These are phyloP conservation scores for Aphrophora alni DNA, from an alignment of 2,888 invertebrate genomes.

Conservation along the genomic window DNA sequence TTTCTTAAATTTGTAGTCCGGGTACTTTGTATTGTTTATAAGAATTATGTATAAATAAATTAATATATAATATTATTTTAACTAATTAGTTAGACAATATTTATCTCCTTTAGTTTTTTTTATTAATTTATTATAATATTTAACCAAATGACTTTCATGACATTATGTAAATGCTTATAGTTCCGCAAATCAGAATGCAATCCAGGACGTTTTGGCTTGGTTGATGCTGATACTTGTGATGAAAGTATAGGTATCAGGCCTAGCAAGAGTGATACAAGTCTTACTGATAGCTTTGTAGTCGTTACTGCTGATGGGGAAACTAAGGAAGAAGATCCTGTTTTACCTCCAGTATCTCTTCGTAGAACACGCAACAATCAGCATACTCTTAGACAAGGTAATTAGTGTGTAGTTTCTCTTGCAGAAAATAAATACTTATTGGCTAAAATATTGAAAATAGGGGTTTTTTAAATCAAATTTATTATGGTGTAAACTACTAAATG, in stretches of 20 bases:
- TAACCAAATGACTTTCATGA: background rate
- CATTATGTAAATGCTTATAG: constrained; percentile 24
- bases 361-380: constrained; percentile 41
- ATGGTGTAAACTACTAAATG: no score
- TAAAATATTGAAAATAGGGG: background rate
- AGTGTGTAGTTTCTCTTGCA: background rate
- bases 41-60: no score
- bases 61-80: no score
- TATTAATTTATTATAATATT: no score
- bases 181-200: constrained; percentile 51
- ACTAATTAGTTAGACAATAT: no score
- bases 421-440: background rate
- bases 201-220: constrained; percentile 46
- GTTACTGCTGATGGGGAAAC: constrained; percentile 57
- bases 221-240: constrained; percentile 38
- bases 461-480: no score
- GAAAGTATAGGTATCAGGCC: constrained; percentile 63
- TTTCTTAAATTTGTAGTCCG: no score
- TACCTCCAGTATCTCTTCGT: constrained; percentile 40
- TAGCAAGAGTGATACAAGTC: constrained; percentile 90
- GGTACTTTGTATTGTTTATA: no score
- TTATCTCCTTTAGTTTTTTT: no score
- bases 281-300: constrained; percentile 89
- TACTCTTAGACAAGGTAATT: constrained; percentile 42
- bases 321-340: constrained; percentile 55